Evolutionary conservation across 2,797 vertebrate species (phyloP).

Genomic region (Enteromius viviparus): DNA sequence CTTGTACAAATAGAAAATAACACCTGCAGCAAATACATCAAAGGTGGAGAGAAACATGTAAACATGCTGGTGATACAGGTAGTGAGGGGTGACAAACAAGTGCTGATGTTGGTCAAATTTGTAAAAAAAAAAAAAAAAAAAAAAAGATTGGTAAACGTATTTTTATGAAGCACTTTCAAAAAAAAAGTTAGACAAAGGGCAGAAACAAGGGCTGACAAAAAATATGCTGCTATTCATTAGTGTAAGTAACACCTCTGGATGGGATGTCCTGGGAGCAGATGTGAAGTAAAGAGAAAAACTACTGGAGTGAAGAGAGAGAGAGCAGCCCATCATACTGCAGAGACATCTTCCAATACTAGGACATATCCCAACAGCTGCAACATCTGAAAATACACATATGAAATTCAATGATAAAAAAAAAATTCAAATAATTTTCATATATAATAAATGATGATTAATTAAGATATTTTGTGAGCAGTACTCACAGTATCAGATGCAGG

Average conservation of each 20-base stretch:
- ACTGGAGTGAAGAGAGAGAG: conserved; percentile 38
- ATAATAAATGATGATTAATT: background rate
- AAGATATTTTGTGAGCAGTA: background rate
- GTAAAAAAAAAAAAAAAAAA: background rate
- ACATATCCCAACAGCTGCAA: conserved; percentile 44
- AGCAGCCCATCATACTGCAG: conserved; percentile 16
- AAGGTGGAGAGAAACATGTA: conserved; percentile 19
- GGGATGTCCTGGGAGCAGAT: background rate
- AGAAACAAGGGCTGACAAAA: background rate
- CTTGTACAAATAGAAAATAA: background rate
- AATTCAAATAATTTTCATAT: background rate
- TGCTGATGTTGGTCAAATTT: background rate
- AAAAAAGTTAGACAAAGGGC: conserved; percentile 6
- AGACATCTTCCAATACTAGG: conserved; percentile 32
- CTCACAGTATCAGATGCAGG: conserved; percentile 35
- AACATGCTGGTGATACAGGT: conserved; percentile 25
- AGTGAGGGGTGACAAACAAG: background rate
- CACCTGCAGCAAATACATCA: conserved; percentile 20
- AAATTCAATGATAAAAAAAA: background rate
- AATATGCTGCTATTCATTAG: conserved; percentile 31
- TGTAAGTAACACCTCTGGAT: conserved; percentile 36
- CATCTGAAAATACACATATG: conserved; percentile 27
- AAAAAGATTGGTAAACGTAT: conserved; percentile 1
- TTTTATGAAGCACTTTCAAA: background rate
- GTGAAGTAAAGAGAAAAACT: conserved; percentile 41